phyloP scores from a whole-genome alignment of 2,113 vertebrate genomes.

The Paedocypris sp. region DNA sequence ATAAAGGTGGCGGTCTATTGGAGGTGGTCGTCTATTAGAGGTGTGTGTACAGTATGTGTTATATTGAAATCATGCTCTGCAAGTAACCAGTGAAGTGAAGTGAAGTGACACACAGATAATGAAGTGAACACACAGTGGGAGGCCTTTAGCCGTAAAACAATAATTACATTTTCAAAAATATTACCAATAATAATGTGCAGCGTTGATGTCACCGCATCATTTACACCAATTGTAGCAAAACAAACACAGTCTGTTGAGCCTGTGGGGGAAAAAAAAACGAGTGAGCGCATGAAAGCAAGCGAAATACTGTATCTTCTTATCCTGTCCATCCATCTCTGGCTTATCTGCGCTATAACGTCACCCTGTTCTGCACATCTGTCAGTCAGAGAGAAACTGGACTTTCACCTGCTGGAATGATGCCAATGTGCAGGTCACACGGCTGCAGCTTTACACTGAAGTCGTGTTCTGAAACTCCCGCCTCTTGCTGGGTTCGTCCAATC shows the following conservation, averaged over 20 bases:
- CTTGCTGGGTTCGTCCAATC: slow-evolving; percentile 66
- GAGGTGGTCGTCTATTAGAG: too few relatives aligned
- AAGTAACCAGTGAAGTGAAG: too few relatives aligned
- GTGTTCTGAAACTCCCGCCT: slow-evolving; percentile 60
- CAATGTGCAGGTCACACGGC: slow-evolving; percentile 64
- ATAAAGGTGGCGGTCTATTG: too few relatives aligned
- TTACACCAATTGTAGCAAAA: slow-evolving; percentile 65
- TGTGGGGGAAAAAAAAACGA: slow-evolving; percentile 31
- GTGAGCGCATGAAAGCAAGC: neutral
- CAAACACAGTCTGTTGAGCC: slow-evolving; percentile 72
- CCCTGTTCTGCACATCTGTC: neutral
- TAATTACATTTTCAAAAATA: neutral
- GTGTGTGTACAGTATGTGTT: too few relatives aligned
- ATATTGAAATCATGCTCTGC: too few relatives aligned
- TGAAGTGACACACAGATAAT: too few relatives aligned
- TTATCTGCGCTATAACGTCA: neutral
- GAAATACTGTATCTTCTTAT: neutral
- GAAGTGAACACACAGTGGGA: too few relatives aligned
- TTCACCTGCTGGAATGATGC: slow-evolving; percentile 72
- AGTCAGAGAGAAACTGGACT: neutral
- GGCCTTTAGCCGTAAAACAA: too few relatives aligned
- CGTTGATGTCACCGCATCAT: slow-evolving; percentile 64
- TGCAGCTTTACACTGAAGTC: slow-evolving; percentile 49
- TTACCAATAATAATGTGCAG: slow-evolving; percentile 69
- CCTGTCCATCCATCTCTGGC: neutral